Base-by-base conservation (phyloP, 2,888 invertebrate species). In the Tribolium freemani region DNA sequence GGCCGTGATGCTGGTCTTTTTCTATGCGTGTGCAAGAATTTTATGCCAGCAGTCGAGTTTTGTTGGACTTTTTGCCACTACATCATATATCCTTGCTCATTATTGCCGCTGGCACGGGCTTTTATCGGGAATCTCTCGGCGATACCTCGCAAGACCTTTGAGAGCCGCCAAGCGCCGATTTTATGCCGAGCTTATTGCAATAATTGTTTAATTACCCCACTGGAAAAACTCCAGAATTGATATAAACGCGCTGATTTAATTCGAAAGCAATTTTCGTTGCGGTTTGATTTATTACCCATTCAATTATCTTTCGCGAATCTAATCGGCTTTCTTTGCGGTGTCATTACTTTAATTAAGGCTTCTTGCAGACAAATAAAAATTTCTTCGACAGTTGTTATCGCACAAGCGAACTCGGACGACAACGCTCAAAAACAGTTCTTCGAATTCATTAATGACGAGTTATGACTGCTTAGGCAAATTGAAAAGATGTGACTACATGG, bases 31-130 rank as follows among this genome's bases (percentile, higher is more conserved):
- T 76, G 76, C 78, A 77, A 79, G 80, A 79, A 81, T 81, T 79
- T 79, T 79, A 79, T 79, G 75, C 77, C 76, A 77, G 79, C 76
- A 77, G 79, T 78, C 76, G 73, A 75, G 75, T 78, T 77, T 70
- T 51, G 64, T 64, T 46, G 53, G 46, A 63, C 69, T 73, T 73
- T 73, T 67, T 58, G 26, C 51, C 51, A 56, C 70, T 70, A 63
- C 50, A 70, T 70, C 70, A 70, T 70, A 70, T 63, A 63, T 69
- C 53, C 69, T 56, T 61, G 72, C 69, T 69, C 69, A 72, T 69
- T 72, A 72, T 72, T 68, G 50, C 51, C 58, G 68, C 57, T 68
- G 50, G 68, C 68, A 68, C 68, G 68, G 58, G 50, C 68, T 48
- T 68, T 68, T 58, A 68, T 68, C 68, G 57, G 46, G 38, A 30